Base-by-base conservation (phyloP, 2,888 invertebrate species). In the Miltochrista miniata region DNA sequence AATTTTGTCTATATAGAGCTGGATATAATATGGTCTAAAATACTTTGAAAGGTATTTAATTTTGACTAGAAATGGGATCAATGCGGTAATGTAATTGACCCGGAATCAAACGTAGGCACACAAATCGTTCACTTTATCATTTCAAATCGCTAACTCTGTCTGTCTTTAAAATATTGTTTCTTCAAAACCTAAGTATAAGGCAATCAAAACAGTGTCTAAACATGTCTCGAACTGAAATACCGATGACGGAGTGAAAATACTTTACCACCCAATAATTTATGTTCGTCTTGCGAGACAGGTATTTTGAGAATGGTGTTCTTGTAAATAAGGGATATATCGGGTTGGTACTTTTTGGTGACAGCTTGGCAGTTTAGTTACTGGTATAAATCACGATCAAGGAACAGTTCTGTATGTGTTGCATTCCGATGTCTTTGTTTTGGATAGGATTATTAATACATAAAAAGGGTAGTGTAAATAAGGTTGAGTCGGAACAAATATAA, bases 221-320 rank as follows among this genome's bases (percentile, higher is more conserved):
- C 42, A 37, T 49, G 53, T 48, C 33, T 14, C 61, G 51, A 40
- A 62, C 68, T 65, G 55, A 58, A 68, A 68, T 68, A 64, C 68
- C 69, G 40, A 43, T 37, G 36, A 36, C 12, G 18, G 11, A 11
- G 43, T 39, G 49, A 55, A 70, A 66, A 67, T 59, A 58, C 57
- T 30, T 30, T 30, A 30, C 30, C 30, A 63, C 43, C 44, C 24
- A 41, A 50, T 69, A 56, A 66, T 69, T 56, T 66, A 66, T 69
- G 42, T 24, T 34, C 10, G 35, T 34, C 37, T 35, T 44, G 13
- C 45, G 55, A 51, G 58, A 47, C 50, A 18, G 52, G 52, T 53
- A 68, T 68, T 54, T 50, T 37, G 44, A 13, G 54, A 47, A 66
- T 66, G 61, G 69, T 65, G 61, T 68, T 66, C 65, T 43, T 55